Conservation (phyloP, 2,113 vertebrate species). For the Gopherus evgoodei region DNA sequence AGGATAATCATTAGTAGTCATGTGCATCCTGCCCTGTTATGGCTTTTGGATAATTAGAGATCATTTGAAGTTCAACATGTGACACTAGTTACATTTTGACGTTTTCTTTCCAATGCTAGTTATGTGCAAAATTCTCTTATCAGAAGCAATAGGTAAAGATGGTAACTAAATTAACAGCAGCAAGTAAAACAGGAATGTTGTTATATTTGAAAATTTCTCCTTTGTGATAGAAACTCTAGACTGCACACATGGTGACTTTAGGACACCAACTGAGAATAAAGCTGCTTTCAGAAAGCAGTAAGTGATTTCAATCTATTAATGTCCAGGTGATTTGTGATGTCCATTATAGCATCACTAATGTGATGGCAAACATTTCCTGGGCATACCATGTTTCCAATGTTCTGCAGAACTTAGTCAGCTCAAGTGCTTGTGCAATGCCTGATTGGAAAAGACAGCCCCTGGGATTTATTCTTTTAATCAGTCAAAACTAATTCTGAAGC, state of each 20-base stretch:
- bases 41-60: constrained; percentile 65
- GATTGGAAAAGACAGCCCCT: constrained; percentile 71
- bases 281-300: constrained; percentile 76
- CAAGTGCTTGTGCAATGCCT: constrained; percentile 59
- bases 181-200: constrained; percentile 43
- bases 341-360: constrained; percentile 80
- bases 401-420: constrained; percentile 66
- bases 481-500: constrained; percentile 57
- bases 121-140: constrained; percentile 52
- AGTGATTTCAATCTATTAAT: constrained; percentile 80
- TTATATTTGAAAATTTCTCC: constrained; percentile 62
- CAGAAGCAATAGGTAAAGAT: constrained; percentile 43
- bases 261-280: constrained; percentile 79
- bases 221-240: constrained; percentile 63
- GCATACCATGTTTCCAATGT: constrained; percentile 69
- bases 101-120: constrained; percentile 12
- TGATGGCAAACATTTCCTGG: constrained; percentile 77
- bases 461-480: constrained; percentile 71
- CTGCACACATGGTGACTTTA: constrained; percentile 69
- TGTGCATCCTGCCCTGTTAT: constrained; percentile 58
- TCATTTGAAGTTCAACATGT: constrained; percentile 38
- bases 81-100: constrained; percentile 37
- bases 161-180: constrained; percentile 36
- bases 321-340: constrained; percentile 80
- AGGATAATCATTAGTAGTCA: constrained; percentile 69